Evolutionary conservation across 2,797 vertebrate species (phyloP), one percentile per base, ranked within the genome.

Genomic region (Antennarius maculatus): DNA sequence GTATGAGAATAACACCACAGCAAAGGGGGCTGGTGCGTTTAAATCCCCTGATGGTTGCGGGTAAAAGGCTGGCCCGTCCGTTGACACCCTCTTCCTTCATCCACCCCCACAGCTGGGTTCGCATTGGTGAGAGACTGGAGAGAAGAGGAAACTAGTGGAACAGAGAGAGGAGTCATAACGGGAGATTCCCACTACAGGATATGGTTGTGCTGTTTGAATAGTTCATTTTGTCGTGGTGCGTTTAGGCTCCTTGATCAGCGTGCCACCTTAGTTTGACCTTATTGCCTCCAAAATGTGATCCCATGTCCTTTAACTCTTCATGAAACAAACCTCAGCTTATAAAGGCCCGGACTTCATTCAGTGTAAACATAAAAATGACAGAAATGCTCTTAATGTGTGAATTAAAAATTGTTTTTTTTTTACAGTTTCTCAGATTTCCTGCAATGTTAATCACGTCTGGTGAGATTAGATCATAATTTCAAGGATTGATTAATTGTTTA

Each of bases 151-250:
- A 34, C 42, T 39, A 55, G 53, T n/a, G 42, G 15, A 49, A 74
- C 42, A 73, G 67, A 66, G 46, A 43, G 54, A 13, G 49, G 55
- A 48, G 29, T 60, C 71, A 77, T 62, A 48, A 64, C 34, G 58
- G 74, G 74, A 71, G 60, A 70, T 57, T 71, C 74, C 81, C 71
- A 53, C 53, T 54, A 55, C 68, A 74, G 76, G 78, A 72, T 70
- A 56, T 31, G 0, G 29, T 31, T 57, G 53, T 76, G 77, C 69
- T 63, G 65, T 77, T 76, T 80, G 31, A 41, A 45, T 67, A 5
- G 16, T 53, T 61, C 46, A 54, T 73, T 71, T 63, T 72, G 69
- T 46, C 12, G 2, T 34, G 12, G 7, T 37, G 6, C n/a, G 28
- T 3, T 71, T 56, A 54, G 28, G 17, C 57, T 73, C 43, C 47